Evolutionary conservation across 2,888 invertebrate species (phyloP).

Genomic region (Fragum fragum): DNA sequence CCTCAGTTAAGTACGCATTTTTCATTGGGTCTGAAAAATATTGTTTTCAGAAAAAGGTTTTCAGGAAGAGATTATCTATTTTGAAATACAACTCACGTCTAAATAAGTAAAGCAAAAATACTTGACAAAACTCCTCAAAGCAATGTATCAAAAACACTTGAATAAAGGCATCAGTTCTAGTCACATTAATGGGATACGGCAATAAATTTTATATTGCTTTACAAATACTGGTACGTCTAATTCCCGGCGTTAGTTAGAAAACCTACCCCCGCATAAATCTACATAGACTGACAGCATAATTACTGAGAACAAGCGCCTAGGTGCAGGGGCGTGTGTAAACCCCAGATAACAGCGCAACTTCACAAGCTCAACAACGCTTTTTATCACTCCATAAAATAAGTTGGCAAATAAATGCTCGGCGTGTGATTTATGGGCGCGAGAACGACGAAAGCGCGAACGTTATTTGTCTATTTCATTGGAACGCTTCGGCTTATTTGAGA

Average conservation of each 20-base stretch:
- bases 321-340: conserved; percentile 39
- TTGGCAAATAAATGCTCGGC: conserved; percentile 16
- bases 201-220: not conserved
- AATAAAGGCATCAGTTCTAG: not conserved
- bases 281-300: conserved; percentile 43
- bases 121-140: too few species aligned
- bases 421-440: not conserved
- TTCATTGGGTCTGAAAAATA: too few species aligned
- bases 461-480: not conserved
- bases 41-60: too few species aligned
- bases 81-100: too few species aligned
- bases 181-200: not conserved
- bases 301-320: conserved; percentile 46
- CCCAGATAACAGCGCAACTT: conserved; percentile 41
- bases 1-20: too few species aligned
- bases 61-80: too few species aligned
- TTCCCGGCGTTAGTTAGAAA: not conserved
- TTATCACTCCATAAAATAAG: conserved; percentile 53
- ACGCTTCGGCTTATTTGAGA: too few species aligned
- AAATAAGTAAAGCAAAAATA: too few species aligned
- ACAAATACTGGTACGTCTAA: not conserved
- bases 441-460: not conserved
- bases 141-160: too few species aligned
- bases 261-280: conserved; percentile 48
- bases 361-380: conserved; percentile 25